These are phyloP conservation scores for Acropora yongei DNA, from an alignment of 64 coral and sea anemone species.

Conservation along the genomic window DNA sequence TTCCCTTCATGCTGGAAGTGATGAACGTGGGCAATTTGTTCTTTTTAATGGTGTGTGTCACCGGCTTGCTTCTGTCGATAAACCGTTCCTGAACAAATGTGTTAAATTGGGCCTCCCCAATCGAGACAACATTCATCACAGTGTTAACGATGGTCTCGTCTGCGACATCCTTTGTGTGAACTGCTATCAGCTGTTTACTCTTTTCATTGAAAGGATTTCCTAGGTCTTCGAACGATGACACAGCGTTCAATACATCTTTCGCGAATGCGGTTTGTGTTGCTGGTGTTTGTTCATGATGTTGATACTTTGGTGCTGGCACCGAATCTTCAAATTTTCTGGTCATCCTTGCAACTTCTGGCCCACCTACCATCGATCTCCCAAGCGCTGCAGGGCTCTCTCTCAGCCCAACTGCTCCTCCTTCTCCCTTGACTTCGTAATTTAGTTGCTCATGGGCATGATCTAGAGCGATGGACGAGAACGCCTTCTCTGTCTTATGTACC, in stretches of 20 bases:
- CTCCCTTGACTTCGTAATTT: neutral
- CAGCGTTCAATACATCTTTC: slow-evolving; percentile 9
- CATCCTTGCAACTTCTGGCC: neutral
- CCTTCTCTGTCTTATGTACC: neutral
- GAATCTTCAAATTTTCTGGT: neutral
- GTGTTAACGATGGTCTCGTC: neutral
- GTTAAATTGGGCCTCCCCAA: slow-evolving; percentile 16
- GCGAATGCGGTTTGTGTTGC: slow-evolving; percentile 1
- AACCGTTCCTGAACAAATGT: slow-evolving; percentile 26
- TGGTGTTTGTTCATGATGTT: slow-evolving; percentile 34
- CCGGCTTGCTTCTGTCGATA: neutral
- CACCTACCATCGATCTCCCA: neutral
- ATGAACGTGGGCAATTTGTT: neutral
- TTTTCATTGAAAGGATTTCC: slow-evolving; percentile 49
- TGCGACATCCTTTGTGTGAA: slow-evolving; percentile 43
- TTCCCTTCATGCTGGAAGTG: no score
- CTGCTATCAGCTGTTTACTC: slow-evolving; percentile 19
- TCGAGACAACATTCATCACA: neutral
- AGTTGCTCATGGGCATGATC: neutral
- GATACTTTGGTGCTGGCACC: neutral
- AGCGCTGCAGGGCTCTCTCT: neutral
- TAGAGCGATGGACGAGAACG: neutral
- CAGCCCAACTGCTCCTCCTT: neutral
- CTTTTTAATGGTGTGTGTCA: neutral
- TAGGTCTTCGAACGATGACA: slow-evolving; percentile 38